These are phyloP conservation scores for Rhyacophila evoluta DNA, from an alignment of 2,888 invertebrate genomes.

Conservation along the genomic window DNA sequence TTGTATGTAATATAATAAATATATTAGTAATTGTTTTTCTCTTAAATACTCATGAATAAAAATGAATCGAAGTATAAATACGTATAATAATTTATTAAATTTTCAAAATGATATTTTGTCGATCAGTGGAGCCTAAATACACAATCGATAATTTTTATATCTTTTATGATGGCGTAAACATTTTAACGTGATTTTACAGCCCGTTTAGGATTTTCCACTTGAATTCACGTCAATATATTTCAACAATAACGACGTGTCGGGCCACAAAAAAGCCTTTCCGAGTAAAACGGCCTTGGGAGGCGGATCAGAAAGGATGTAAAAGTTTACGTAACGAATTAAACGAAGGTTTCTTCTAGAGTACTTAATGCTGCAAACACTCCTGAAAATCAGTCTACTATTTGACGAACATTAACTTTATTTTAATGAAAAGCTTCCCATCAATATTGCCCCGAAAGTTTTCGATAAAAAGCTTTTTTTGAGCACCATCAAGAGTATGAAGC, in stretches of 20 bases:
- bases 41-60: too few species aligned
- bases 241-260: background rate
- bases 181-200: background rate
- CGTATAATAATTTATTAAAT: background rate
- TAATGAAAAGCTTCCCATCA: background rate
- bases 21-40: too few species aligned
- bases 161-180: background rate
- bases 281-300: background rate
- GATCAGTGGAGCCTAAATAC: background rate
- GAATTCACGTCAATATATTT: background rate
- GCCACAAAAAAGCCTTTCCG: background rate
- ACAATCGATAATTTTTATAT: background rate
- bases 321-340: background rate
- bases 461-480: background rate
- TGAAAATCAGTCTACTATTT: too few species aligned
- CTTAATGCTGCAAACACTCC: background rate
- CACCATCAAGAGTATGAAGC: background rate
- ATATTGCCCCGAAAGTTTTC: background rate
- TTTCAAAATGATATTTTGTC: background rate
- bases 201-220: conserved; percentile 7
- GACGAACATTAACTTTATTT: too few species aligned
- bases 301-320: background rate
- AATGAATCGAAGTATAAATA: too few species aligned
- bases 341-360: background rate
- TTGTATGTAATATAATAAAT: too few species aligned